Conservation (phyloP, 2,888 invertebrate genomes). For the Eristalis tenax region DNA sequence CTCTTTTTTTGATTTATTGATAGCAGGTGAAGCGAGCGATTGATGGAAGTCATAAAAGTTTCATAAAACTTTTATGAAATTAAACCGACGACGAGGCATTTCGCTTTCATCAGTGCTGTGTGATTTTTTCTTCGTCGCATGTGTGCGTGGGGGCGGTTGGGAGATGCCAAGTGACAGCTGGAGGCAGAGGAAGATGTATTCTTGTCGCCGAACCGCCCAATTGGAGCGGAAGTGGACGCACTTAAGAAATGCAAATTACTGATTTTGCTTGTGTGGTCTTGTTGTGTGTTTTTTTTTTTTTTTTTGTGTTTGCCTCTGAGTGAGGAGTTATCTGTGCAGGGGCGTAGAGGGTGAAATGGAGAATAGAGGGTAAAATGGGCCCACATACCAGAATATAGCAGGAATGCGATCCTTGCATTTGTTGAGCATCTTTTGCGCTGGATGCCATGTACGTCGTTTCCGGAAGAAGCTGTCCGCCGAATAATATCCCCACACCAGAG, state of each 20-base stretch:
- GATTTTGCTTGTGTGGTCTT: constrained; percentile 54
- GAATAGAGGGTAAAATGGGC: no score
- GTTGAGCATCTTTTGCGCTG: no score
- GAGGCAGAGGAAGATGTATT: constrained; percentile 32
- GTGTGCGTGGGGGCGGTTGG: constrained; percentile 11
- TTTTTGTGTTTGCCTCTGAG: neutral
- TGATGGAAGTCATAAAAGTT: constrained; percentile 63
- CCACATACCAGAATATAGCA: no score
- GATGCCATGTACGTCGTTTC: no score
- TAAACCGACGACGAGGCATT: constrained; percentile 38
- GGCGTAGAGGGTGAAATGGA: no score
- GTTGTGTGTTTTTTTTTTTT: neutral
- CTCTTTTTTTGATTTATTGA: constrained; percentile 59
- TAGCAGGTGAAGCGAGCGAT: constrained; percentile 63
- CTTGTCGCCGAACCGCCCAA: neutral
- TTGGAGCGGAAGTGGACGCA: constrained; percentile 25
- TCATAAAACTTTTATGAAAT: constrained; percentile 63
- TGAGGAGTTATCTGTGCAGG: neutral
- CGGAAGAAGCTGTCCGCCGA: no score
- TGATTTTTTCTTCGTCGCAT: constrained; percentile 39
- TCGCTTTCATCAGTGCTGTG: constrained; percentile 35
- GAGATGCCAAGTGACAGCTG: constrained; percentile 50
- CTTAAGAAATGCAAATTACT: constrained; percentile 57
- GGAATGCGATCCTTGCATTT: no score
- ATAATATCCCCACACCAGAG: no score